Evolutionary conservation across 2,113 vertebrate species (phyloP).

Genomic region (Tympanuchus pallidicinctus): DNA sequence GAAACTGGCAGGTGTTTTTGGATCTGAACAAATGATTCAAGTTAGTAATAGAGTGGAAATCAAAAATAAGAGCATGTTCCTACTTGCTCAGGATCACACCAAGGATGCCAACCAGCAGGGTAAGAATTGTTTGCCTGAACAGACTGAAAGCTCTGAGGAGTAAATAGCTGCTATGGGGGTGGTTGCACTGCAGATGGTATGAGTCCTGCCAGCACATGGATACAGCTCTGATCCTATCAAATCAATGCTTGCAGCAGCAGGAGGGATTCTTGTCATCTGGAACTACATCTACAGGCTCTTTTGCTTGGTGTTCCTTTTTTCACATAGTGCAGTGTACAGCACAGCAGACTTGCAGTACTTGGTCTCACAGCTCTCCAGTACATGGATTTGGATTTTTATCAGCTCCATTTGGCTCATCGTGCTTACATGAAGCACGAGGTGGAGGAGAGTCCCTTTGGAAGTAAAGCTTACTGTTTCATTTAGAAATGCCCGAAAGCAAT

Average conservation of each 20-base stretch:
- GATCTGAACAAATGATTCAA: slow-evolving; percentile 46
- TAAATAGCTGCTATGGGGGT: neutral
- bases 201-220: neutral
- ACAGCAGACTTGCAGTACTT: neutral
- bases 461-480: neutral
- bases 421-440: slow-evolving; percentile 18
- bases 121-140: slow-evolving; percentile 17
- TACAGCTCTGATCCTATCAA: neutral
- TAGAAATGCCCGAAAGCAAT: neutral
- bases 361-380: neutral
- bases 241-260: neutral
- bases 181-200: neutral
- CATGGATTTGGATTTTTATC: neutral
- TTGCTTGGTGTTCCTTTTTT: neutral
- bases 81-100: slow-evolving; percentile 31
- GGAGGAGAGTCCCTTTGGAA: slow-evolving; percentile 15
- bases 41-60: slow-evolving; percentile 63
- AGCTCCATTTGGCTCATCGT: neutral
- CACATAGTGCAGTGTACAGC: rapidly evolving
- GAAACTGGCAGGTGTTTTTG: slow-evolving; percentile 44
- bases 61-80: slow-evolving; percentile 33
- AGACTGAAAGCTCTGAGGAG: neutral
- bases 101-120: neutral
- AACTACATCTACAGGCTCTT: neutral
- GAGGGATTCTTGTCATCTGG: neutral